Percentiles rank a stretch among this genome's conserved stretches.
phyloP scores from a whole-genome alignment of 1,140 invertebrate species.

The Zophobas morio region DNA sequence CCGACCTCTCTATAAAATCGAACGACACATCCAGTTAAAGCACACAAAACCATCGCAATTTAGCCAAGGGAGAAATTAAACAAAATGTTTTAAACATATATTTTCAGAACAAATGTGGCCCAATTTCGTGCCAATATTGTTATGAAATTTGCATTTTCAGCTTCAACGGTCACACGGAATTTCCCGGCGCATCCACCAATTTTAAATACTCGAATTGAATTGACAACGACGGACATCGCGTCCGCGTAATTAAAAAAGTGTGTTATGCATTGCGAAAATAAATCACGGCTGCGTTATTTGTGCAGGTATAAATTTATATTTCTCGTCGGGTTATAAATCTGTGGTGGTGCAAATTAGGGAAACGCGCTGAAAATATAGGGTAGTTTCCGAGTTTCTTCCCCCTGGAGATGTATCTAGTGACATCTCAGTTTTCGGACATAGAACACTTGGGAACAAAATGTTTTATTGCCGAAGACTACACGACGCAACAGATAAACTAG shows the following conservation, averaged over 20 bases:
- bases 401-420: conserved; percentile 24
- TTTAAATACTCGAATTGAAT: background rate
- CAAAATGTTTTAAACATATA: too few species aligned
- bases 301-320: conserved; percentile 43
- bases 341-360: conserved; percentile 27
- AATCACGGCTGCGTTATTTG: conserved; percentile 20
- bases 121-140: too few species aligned
- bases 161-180: background rate
- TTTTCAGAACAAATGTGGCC: too few species aligned
- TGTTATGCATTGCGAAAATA: conserved; percentile 11
- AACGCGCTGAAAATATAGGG: conserved; percentile 16
- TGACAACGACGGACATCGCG: too few species aligned
- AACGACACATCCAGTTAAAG: too few species aligned
- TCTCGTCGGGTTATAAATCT: conserved; percentile 37
- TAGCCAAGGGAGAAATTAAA: too few species aligned
- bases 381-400: conserved; percentile 13
- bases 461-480: conserved; percentile 2
- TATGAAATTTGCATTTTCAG: too few species aligned
- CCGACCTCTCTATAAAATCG: too few species aligned
- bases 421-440: conserved; percentile 26
- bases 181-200: conserved; percentile 17
- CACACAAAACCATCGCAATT: too few species aligned
- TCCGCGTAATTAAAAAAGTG: conserved; percentile 26
- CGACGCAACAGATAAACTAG: conserved; percentile 29
- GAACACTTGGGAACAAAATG: conserved; percentile 11